These are phyloP conservation scores for Hybognathus amarus DNA, from an alignment of 2,797 vertebrate species.

Conservation along the genomic window DNA sequence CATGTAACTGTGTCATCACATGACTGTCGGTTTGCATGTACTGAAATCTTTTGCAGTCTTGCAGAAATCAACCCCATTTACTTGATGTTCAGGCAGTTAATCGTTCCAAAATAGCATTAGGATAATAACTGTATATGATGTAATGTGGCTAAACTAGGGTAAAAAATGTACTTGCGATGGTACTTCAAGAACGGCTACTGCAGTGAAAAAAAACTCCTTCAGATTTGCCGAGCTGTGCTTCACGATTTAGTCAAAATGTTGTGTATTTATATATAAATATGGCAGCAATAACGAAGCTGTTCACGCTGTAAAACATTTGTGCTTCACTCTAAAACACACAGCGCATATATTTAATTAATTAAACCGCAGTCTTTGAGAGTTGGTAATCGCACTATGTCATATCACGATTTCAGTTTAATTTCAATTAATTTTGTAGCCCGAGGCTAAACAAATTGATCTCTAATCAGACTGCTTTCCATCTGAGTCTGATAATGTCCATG, in stretches of 20 bases:
- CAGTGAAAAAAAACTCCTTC: background rate
- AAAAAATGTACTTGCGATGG: fast-evolving
- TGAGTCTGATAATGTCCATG: background rate
- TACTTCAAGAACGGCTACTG: background rate
- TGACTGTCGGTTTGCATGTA: background rate
- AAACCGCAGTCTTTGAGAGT: background rate
- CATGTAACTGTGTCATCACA: background rate
- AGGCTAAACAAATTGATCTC: background rate
- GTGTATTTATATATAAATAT: background rate
- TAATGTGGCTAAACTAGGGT: background rate
- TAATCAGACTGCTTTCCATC: background rate
- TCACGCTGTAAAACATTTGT: too few species aligned
- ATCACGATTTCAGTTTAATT: background rate
- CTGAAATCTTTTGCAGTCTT: background rate
- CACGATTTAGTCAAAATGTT: background rate
- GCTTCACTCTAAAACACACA: background rate
- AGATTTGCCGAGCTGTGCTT: background rate
- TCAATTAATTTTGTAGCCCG: background rate
- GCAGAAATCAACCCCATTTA: background rate
- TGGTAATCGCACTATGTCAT: background rate
- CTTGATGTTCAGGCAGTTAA: background rate
- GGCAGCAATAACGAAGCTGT: too few species aligned
- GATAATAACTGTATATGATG: background rate
- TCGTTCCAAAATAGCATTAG: background rate
- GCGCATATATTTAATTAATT: background rate